phyloP scores from a whole-genome alignment of 2,888 invertebrate genomes.

The Rhingia campestris region DNA sequence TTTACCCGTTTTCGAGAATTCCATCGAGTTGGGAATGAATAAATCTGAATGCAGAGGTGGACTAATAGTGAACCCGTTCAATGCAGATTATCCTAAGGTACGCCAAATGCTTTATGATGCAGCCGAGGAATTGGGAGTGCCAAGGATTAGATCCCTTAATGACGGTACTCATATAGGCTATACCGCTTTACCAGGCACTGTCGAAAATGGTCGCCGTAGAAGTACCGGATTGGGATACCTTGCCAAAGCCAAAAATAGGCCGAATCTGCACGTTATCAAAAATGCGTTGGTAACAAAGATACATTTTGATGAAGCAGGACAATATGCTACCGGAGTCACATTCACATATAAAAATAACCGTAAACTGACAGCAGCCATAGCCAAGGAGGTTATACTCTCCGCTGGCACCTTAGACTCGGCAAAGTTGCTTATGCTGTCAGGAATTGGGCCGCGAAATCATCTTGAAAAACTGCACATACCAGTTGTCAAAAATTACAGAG shows the following conservation, averaged over 20 bases:
- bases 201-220: slow-evolving; percentile 87
- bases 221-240: slow-evolving; percentile 90
- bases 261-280: slow-evolving; percentile 85
- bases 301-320: slow-evolving; percentile 82
- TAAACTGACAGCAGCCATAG: slow-evolving; percentile 75
- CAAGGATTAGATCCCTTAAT: slow-evolving; percentile 79
- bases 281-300: slow-evolving; percentile 85
- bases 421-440: slow-evolving; percentile 80
- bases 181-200: slow-evolving; percentile 83
- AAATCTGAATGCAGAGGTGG: slow-evolving; percentile 78
- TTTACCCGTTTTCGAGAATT: slow-evolving; percentile 91
- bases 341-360: slow-evolving; percentile 83
- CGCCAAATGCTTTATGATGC: slow-evolving; percentile 81
- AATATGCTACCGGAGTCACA: slow-evolving; percentile 83
- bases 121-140: slow-evolving; percentile 83
- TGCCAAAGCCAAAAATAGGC: slow-evolving; percentile 83
- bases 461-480: slow-evolving; percentile 76
- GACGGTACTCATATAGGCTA: slow-evolving; percentile 84
- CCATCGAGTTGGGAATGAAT: slow-evolving; percentile 78
- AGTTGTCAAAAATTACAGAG: slow-evolving; percentile 79
- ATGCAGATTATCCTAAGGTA: slow-evolving; percentile 74
- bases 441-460: slow-evolving; percentile 78
- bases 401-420: slow-evolving; percentile 81
- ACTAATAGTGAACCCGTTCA: slow-evolving; percentile 82
- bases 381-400: slow-evolving; percentile 79